These are phyloP conservation scores for Smittia aterrima DNA, from an alignment of 2,888 invertebrate species.

Conservation along the genomic window DNA sequence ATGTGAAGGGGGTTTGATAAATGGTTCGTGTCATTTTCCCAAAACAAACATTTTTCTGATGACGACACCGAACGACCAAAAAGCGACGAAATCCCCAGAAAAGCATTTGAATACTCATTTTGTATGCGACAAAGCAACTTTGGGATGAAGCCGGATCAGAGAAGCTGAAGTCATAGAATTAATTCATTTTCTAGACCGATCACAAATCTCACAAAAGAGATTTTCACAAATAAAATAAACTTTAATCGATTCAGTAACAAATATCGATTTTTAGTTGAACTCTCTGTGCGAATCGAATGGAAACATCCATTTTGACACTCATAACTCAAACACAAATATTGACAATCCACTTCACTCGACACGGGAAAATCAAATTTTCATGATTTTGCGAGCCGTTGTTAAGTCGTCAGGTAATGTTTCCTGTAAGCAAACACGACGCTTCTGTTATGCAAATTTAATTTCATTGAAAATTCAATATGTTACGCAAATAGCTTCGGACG, in stretches of 20 bases:
- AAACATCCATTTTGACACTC: constrained; percentile 9
- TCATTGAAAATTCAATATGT: neutral
- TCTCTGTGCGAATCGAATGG: neutral
- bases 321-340: constrained; percentile 16
- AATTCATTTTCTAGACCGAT: neutral
- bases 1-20: constrained; percentile 2
- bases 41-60: constrained; percentile 5
- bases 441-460: constrained; percentile 10
- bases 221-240: neutral
- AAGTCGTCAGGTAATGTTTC: constrained; percentile 18
- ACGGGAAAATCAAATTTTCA: neutral
- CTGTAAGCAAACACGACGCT: neutral
- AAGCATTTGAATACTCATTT: constrained; percentile 40
- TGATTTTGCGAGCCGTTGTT: neutral
- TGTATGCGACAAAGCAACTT: constrained; percentile 41
- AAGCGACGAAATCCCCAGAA: neutral
- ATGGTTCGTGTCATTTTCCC: constrained; percentile 31
- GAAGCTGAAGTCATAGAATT: constrained; percentile 8
- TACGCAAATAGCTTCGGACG: neutral
- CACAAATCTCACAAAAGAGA: neutral
- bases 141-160: constrained; percentile 23
- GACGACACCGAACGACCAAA: neutral
- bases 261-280: neutral
- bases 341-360: constrained; percentile 9
- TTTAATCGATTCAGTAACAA: neutral